Percentiles rank a stretch among this genome's conserved stretches.
Evolutionary conservation across 2,113 vertebrate species (phyloP).

Genomic region (Eurystomus gularis): DNA sequence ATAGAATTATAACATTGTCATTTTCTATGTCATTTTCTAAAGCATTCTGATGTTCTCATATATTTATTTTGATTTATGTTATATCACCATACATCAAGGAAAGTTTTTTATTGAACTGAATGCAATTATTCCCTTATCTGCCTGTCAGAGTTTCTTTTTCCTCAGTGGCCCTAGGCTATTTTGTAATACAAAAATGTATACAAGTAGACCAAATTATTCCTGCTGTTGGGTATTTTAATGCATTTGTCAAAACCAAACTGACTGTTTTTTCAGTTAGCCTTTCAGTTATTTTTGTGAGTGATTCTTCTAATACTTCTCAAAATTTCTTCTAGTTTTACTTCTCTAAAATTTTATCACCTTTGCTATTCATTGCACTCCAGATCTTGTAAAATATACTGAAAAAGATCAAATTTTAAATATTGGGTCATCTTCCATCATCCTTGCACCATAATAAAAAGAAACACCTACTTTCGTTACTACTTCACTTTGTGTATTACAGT

Average conservation of each 20-base stretch:
- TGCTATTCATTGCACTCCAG: not conserved
- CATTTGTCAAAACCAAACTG: not conserved
- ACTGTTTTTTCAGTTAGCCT: not conserved
- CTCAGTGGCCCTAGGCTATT: not conserved
- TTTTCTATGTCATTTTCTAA: not conserved
- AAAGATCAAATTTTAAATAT: not conserved
- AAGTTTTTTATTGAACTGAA: not conserved
- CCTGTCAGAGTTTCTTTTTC: not conserved
- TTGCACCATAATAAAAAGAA: not conserved
- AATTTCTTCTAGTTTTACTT: not conserved
- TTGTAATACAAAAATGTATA: not conserved
- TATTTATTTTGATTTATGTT: not conserved
- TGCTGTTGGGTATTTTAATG: not conserved
- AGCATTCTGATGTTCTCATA: not conserved
- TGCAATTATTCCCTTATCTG: not conserved
- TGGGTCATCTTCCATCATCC: not conserved
- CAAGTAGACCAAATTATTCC: not conserved
- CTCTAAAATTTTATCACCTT: not conserved
- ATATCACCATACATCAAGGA: not conserved
- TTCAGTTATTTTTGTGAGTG: not conserved
- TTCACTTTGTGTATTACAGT: not conserved
- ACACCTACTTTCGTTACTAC: not conserved
- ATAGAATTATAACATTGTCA: not conserved
- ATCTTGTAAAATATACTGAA: not conserved
- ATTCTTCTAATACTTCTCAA: not conserved